Evolutionary conservation across 2,113 vertebrate species (phyloP).

Genomic region (Daboia siamensis): DNA sequence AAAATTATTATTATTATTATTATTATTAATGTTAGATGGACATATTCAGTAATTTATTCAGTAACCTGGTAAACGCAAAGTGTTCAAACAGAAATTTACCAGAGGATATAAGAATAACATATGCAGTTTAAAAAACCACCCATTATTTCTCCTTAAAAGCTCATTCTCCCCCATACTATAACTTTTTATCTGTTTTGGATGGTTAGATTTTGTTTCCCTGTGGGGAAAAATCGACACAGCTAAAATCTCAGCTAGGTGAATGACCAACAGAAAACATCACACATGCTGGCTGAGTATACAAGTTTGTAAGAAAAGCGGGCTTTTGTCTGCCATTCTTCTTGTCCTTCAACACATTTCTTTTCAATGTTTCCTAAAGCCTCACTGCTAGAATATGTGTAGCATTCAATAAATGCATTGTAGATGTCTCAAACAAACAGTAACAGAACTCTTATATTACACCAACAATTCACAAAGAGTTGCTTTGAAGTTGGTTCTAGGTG

Average conservation of each 20-base stretch:
- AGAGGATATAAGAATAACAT: not conserved
- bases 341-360: constrained; percentile 18
- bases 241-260: not conserved
- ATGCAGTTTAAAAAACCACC: not conserved
- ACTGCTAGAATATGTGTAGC: constrained; percentile 3
- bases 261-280: not conserved
- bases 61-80: not conserved
- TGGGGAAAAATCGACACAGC: constrained; percentile 4
- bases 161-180: not conserved
- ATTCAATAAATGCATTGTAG: constrained; percentile 33
- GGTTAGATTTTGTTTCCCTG: not conserved
- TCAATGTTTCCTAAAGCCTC: not conserved
- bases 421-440: constrained; percentile 38
- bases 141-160: not conserved
- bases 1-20: too few relatives aligned
- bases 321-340: constrained; percentile 22
- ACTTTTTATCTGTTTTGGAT: not conserved
- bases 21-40: not conserved
- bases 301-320: not conserved
- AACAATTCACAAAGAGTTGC: constrained; percentile 5
- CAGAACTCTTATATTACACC: constrained; percentile 19
- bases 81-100: not conserved
- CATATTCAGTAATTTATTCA: not conserved
- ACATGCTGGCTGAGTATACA: not conserved
- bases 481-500: constrained; percentile 41